Conservation (phyloP, 2,888 invertebrate species). For the Clepsis dumicolana region DNA sequence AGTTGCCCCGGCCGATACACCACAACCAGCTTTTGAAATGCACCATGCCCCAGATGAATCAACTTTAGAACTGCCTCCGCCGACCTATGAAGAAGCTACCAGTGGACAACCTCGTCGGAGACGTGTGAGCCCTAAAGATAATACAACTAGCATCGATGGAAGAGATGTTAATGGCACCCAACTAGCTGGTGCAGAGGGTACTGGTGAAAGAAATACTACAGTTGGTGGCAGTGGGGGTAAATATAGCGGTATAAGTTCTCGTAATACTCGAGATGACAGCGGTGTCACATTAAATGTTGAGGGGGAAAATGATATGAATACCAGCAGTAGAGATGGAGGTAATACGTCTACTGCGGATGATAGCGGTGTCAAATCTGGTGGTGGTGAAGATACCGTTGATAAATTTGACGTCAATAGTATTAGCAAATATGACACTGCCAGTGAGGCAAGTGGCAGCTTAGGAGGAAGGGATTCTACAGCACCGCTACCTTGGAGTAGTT, state of each 20-base stretch:
- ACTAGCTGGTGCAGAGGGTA: not conserved
- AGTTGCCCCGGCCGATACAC: too few species aligned
- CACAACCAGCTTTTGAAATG: too few species aligned
- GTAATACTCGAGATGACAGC: not conserved
- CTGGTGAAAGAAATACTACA: not conserved
- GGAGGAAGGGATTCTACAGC: not conserved
- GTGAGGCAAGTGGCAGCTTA: not conserved
- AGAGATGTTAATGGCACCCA: not conserved
- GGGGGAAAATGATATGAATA: not conserved
- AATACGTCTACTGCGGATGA: not conserved
- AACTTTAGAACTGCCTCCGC: too few species aligned
- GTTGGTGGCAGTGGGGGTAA: not conserved
- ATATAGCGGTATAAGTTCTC: not conserved
- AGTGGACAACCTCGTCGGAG: not conserved
- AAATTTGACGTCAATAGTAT: not conserved
- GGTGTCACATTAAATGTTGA: not conserved
- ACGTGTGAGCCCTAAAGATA: not conserved
- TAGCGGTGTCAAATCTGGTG: not conserved
- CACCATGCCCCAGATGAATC: too few species aligned
- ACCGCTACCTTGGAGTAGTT: not conserved
- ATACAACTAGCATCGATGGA: not conserved
- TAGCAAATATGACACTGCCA: conserved; percentile 2
- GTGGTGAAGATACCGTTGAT: not conserved
- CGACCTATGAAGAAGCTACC: too few species aligned
- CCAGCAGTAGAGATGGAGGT: not conserved